phyloP scores from a whole-genome alignment of 2,888 invertebrate species.

The Hedychridium roseum region DNA sequence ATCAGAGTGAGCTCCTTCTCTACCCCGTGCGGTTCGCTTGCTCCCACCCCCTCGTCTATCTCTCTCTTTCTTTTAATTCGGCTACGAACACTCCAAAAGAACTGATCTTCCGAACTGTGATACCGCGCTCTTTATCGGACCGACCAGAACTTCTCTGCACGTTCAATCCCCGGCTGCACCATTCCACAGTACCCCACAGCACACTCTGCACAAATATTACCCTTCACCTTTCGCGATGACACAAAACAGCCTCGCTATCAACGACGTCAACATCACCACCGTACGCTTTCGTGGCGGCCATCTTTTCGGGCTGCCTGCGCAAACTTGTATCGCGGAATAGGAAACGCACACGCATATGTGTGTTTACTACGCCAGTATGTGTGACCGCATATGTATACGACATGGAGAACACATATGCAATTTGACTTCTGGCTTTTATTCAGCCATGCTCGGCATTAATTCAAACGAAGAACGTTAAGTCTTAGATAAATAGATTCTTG shows the following conservation, averaged over 20 bases:
- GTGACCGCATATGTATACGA: background rate
- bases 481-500: too few species aligned
- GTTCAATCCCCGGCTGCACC: constrained; percentile 20
- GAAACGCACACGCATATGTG: constrained; percentile 33
- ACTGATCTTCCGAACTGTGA: background rate
- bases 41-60: constrained; percentile 6
- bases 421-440: background rate
- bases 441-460: too few species aligned
- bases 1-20: too few species aligned
- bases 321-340: constrained; percentile 40
- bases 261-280: constrained; percentile 61
- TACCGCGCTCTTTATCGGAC: constrained; percentile 1
- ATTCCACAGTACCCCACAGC: constrained; percentile 29
- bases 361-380: background rate
- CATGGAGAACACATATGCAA: background rate
- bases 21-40: constrained; percentile 14
- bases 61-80: background rate
- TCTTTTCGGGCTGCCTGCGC: constrained; percentile 52
- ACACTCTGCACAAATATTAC: constrained; percentile 30
- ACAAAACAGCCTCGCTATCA: constrained; percentile 52
- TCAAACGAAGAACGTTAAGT: too few species aligned
- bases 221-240: constrained; percentile 49
- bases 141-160: background rate
- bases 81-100: too few species aligned
- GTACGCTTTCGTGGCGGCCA: constrained; percentile 62